These are phyloP conservation scores for Polydesmus complanatus DNA, from an alignment of 2,888 invertebrate species.

Conservation along the genomic window DNA sequence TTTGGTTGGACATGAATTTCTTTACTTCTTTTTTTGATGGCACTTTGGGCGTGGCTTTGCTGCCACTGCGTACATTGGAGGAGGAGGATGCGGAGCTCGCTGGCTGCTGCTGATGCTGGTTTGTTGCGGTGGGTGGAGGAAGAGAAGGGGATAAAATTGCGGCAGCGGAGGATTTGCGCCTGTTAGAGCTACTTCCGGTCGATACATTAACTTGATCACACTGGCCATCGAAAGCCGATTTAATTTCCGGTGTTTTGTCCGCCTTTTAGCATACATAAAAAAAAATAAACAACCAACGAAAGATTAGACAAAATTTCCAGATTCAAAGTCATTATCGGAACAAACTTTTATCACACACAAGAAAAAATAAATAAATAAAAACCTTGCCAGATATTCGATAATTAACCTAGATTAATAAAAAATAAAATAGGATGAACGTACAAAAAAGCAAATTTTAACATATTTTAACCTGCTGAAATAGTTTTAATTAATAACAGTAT, in stretches of 20 bases:
- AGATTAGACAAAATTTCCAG: too few relatives aligned
- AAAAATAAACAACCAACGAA: too few relatives aligned
- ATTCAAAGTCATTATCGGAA: too few relatives aligned
- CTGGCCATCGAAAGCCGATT: neutral
- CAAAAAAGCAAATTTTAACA: too few relatives aligned
- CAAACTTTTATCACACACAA: neutral
- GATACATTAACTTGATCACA: neutral
- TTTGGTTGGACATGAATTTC: neutral
- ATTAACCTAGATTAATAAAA: too few relatives aligned
- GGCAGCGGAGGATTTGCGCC: neutral
- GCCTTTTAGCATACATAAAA: neutral
- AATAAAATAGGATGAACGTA: too few relatives aligned
- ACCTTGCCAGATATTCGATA: too few relatives aligned
- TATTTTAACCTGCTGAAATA: too few relatives aligned
- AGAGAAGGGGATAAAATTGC: neutral
- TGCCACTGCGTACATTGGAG: neutral
- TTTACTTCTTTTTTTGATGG: neutral
- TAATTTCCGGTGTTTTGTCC: neutral
- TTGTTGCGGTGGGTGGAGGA: neutral
- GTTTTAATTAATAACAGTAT: too few relatives aligned
- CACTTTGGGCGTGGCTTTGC: neutral
- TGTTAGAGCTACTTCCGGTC: neutral
- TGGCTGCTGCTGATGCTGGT: neutral
- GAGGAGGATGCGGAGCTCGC: neutral
- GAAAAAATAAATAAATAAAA: neutral